Conservation (phyloP, 2,113 vertebrate species). For the Dascyllus trimaculatus region DNA sequence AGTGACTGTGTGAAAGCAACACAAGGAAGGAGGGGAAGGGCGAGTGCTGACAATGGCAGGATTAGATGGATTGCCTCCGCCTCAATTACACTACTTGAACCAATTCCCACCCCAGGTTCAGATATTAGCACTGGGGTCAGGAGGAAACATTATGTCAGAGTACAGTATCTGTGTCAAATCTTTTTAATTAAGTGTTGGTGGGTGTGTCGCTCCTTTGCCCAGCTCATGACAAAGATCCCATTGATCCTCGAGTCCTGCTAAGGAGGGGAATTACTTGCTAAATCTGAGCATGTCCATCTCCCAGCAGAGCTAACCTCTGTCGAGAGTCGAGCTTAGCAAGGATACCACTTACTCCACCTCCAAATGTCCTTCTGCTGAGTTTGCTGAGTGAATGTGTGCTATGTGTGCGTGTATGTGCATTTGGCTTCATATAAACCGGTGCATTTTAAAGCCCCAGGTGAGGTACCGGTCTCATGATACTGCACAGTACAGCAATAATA, state of each 20-base stretch:
- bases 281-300: conserved; percentile 74
- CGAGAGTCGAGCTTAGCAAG: conserved; percentile 53
- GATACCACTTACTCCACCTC: conserved; percentile 62
- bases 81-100: conserved; percentile 61
- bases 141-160: conserved; percentile 43
- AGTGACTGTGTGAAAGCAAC: conserved; percentile 21
- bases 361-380: conserved; percentile 75
- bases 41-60: conserved; percentile 57
- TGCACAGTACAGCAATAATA: conserved; percentile 70
- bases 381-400: conserved; percentile 53
- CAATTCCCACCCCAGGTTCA: conserved; percentile 33
- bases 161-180: conserved; percentile 67
- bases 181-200: conserved; percentile 69
- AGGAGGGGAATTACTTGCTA: conserved; percentile 65
- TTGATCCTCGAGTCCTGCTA: conserved; percentile 55
- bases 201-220: conserved; percentile 46
- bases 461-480: conserved; percentile 47
- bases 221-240: conserved; percentile 68
- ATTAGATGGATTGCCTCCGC: conserved; percentile 61
- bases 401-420: conserved; percentile 50
- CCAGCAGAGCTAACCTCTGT: conserved; percentile 61
- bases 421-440: conserved; percentile 42
- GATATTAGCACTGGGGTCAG: conserved; percentile 57
- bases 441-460: conserved; percentile 62
- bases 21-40: conserved; percentile 13